These are phyloP conservation scores for Drosophila lacicola DNA, from an alignment of 2,888 invertebrate species.

Conservation along the genomic window DNA sequence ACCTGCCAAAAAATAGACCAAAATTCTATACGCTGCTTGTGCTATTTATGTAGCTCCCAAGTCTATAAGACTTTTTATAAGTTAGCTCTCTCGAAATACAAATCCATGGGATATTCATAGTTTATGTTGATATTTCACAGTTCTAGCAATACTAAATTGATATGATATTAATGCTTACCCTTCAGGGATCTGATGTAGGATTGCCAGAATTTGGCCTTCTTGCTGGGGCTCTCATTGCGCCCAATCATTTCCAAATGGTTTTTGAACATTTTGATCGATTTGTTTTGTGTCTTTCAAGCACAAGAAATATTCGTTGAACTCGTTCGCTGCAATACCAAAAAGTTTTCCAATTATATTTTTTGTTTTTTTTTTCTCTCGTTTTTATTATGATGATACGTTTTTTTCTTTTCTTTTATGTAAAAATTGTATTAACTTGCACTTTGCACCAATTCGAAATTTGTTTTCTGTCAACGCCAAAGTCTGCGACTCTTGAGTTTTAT, in stretches of 20 bases:
- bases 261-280: slow-evolving; percentile 93
- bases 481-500: slow-evolving; percentile 21
- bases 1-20: slow-evolving; percentile 71
- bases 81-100: slow-evolving; percentile 10
- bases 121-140: background rate
- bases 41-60: slow-evolving; percentile 55
- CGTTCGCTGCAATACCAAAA: slow-evolving; percentile 88
- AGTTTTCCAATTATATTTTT: slow-evolving; percentile 25
- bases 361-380: slow-evolving; percentile 7
- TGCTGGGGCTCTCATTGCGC: slow-evolving; percentile 95
- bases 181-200: slow-evolving; percentile 96
- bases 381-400: background rate
- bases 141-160: background rate
- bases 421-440: slow-evolving; percentile 40
- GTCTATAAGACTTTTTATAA: slow-evolving; percentile 24
- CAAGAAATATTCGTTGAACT: slow-evolving; percentile 87
- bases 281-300: slow-evolving; percentile 84
- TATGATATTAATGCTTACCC: slow-evolving; percentile 87
- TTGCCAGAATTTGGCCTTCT: slow-evolving; percentile 97
- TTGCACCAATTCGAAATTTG: slow-evolving; percentile 42
- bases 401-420: background rate
- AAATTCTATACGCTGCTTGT: slow-evolving; percentile 43
- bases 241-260: slow-evolving; percentile 97
- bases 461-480: slow-evolving; percentile 44
- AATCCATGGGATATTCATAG: background rate